Percentiles rank a stretch among this genome's conserved stretches.
Evolutionary conservation across 2,888 invertebrate species (phyloP).

Genomic region (Orthosia gothica): DNA sequence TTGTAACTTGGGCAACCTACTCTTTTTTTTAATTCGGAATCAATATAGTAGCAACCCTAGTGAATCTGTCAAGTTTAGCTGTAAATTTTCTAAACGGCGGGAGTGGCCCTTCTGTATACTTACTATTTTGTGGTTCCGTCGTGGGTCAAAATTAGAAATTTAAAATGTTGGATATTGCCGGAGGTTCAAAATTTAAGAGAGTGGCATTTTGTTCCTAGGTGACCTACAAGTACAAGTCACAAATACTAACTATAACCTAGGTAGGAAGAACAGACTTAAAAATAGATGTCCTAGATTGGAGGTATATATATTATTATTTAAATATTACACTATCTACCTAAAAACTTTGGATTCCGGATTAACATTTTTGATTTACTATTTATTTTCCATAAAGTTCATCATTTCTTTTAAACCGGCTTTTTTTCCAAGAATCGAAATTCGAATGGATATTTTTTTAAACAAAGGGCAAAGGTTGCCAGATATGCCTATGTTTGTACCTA

Average conservation of each 20-base stretch:
- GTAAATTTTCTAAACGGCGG: too few relatives aligned
- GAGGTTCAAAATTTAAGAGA: not conserved
- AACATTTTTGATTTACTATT: too few relatives aligned
- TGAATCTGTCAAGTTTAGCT: too few relatives aligned
- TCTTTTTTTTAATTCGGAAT: too few relatives aligned
- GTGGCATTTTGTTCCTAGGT: not conserved
- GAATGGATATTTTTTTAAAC: slow-evolving; percentile 24
- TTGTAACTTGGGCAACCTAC: too few relatives aligned
- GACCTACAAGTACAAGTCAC: too few relatives aligned
- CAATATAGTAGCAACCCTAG: too few relatives aligned
- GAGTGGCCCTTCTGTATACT: too few relatives aligned
- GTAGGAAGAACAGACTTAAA: not conserved
- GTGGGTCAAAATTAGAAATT: too few relatives aligned
- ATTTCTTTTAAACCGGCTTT: too few relatives aligned
- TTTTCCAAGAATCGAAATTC: slow-evolving; percentile 16
- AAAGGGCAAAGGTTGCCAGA: slow-evolving; percentile 13
- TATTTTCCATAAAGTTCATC: not conserved
- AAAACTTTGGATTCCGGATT: not conserved
- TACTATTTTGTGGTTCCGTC: too few relatives aligned
- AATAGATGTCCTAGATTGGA: not conserved
- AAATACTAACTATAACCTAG: not conserved
- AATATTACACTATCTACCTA: too few relatives aligned
- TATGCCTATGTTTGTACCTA: slow-evolving; percentile 9
- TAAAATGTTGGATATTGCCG: slow-evolving; percentile 21
- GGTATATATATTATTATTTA: not conserved